Conservation (phyloP, 2,888 invertebrate species). For the Idaea dimidiata region DNA sequence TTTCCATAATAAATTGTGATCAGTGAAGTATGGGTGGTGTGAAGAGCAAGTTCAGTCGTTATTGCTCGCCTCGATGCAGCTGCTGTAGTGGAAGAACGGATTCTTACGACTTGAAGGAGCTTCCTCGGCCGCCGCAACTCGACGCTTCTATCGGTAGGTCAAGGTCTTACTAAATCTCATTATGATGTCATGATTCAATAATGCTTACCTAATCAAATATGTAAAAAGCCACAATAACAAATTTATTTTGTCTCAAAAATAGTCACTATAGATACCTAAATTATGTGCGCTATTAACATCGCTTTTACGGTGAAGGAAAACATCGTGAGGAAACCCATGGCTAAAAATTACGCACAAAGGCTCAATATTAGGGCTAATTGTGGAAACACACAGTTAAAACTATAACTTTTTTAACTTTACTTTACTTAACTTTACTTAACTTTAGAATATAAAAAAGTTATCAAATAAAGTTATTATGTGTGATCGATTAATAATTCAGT, state of each 20-base stretch:
- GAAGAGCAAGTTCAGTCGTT: constrained; percentile 54
- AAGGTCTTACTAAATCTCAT: constrained; percentile 25
- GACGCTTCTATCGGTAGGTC: constrained; percentile 59
- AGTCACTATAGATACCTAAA: not conserved
- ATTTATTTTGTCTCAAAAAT: not conserved
- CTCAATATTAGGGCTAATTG: too few relatives aligned
- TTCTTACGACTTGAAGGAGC: constrained; percentile 62
- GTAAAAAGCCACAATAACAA: constrained; percentile 8
- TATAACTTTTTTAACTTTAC: too few relatives aligned
- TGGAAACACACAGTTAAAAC: too few relatives aligned
- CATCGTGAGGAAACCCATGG: too few relatives aligned
- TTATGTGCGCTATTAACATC: too few relatives aligned
- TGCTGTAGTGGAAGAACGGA: constrained; percentile 50
- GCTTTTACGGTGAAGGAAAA: too few relatives aligned
- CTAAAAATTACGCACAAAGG: too few relatives aligned
- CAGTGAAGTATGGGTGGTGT: constrained; percentile 57
- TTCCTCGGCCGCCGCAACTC: constrained; percentile 63
- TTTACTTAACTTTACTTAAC: too few relatives aligned
- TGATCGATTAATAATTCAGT: not conserved
- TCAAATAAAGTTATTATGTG: constrained; percentile 4
- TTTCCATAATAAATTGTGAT: constrained; percentile 27
- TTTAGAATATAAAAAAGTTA: not conserved
- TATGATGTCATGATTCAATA: constrained; percentile 35
- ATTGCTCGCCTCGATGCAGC: constrained; percentile 44
- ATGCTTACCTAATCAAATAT: constrained; percentile 5